A percentile compares a stretch with the other conserved stretches of the same genome.
Evolutionary conservation across 2,888 invertebrate species (phyloP).

Genomic region (Stegophylla sp.): DNA sequence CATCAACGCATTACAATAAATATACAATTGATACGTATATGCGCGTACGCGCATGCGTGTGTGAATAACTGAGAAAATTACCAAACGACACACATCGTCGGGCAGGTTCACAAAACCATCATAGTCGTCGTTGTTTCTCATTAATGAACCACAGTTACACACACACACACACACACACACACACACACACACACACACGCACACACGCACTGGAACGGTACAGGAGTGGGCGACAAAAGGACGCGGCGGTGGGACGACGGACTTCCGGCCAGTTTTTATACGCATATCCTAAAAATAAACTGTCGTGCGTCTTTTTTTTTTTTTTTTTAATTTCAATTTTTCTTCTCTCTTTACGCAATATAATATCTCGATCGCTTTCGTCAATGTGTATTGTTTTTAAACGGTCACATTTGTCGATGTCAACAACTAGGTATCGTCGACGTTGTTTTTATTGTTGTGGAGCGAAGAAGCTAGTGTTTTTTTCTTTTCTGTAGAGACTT

Average conservation of each 20-base stretch:
- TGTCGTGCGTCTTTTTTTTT: not conserved
- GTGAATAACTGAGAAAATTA: no score
- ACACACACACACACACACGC: not conserved
- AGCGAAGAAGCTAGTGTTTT: no score
- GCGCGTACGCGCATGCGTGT: not conserved
- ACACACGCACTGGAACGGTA: not conserved
- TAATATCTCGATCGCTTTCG: slow-evolving; percentile 6
- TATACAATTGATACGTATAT: no score
- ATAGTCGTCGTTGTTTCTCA: slow-evolving; percentile 50
- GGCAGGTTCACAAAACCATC: slow-evolving; percentile 48
- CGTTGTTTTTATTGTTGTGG: not conserved
- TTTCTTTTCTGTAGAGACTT: no score
- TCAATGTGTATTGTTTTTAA: slow-evolving; percentile 35
- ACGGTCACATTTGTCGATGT: slow-evolving; percentile 42
- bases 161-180: no score
- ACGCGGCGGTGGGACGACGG: not conserved
- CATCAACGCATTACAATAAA: no score
- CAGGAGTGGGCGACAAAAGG: not conserved
- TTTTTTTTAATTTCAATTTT: slow-evolving; percentile 3
- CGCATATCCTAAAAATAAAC: slow-evolving; percentile 55
- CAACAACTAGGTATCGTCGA: slow-evolving; percentile 7
- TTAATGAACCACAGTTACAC: slow-evolving; percentile 17
- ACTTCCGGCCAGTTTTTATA: slow-evolving; percentile 55
- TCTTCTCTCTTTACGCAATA: slow-evolving; percentile 1
- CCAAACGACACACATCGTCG: not conserved